Base-by-base conservation (phyloP, 2,888 invertebrate species). In the Heteromyza rotundicornis region DNA sequence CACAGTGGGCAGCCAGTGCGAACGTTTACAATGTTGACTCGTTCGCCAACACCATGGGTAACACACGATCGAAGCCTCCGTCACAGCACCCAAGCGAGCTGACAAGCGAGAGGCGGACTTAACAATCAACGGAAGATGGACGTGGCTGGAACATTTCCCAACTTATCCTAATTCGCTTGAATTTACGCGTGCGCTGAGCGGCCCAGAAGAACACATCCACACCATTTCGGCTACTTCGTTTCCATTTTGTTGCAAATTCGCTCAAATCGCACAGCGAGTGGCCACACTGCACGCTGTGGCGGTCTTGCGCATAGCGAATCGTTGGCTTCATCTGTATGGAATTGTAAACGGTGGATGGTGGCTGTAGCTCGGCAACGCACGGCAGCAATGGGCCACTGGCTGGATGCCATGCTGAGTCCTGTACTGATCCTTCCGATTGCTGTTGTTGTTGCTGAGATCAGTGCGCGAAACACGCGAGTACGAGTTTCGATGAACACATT, bases 211-310 rank as follows among this genome's bases (percentile, higher is more conserved):
- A n/a, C 47, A 44, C 53, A 36, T 7, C 50, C 8, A 14, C 36
- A 52, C 24, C 50, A 16, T 53, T 22, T 27, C 12, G 32, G 22
- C 55, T 24, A 60, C 36, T 32, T 40, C 49, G 51, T 50, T 61
- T 52, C 54, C 52, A 53, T 54, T 59, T 55, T 58, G 51, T 51
- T 50, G 49, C 35, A 23, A 44, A 47, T 60, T 59, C 59, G 56
- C 3, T 50, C 56, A 64, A 63, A 36, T 19, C 44, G 8, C 56
- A 57, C 58, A 64, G 56, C 55, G 52, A 32, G 59, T 22, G 53
- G 49, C 51, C 61, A 51, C 63, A 57, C 64, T 63, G 64, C 67
- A 68, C 64, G 68, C 69, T 69, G 69, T 52, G 70, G 63, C 61
- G 59, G 65, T 57, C 69, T 64, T 60, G 60, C 63, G 65, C 58